phyloP scores from a whole-genome alignment of 2,797 vertebrate genomes.

The Pseudomugil tenellus region DNA sequence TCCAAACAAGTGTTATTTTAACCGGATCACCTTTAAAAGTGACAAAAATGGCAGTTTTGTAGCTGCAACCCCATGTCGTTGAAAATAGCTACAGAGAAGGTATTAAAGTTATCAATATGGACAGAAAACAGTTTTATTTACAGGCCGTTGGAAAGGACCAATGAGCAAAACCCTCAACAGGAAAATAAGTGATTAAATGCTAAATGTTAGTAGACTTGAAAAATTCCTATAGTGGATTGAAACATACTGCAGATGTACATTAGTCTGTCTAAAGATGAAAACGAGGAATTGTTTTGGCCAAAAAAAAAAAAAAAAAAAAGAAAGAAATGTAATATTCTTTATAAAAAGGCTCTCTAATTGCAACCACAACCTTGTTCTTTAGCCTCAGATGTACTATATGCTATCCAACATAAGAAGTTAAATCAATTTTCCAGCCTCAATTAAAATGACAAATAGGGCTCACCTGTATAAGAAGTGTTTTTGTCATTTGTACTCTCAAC shows the following conservation, averaged over 20 bases:
- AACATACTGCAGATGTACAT: slow-evolving; percentile 16
- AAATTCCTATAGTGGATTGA: slow-evolving; percentile 16
- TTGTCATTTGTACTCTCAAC: slow-evolving; percentile 72
- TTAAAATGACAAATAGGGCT: slow-evolving; percentile 68
- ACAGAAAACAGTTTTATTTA: slow-evolving; percentile 25
- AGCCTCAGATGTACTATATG: slow-evolving; percentile 44
- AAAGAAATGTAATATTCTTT: too few relatives aligned
- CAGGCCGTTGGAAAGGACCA: not conserved
- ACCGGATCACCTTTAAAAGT: not conserved
- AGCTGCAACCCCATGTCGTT: not conserved
- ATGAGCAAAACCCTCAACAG: slow-evolving; percentile 11
- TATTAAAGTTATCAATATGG: slow-evolving; percentile 1
- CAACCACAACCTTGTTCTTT: slow-evolving; percentile 50
- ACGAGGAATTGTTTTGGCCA: slow-evolving; percentile 15
- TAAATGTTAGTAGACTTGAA: slow-evolving; percentile 9
- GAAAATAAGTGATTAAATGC: slow-evolving; percentile 3
- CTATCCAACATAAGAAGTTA: slow-evolving; percentile 36
- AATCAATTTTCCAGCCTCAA: slow-evolving; percentile 57
- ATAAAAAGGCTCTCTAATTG: slow-evolving; percentile 43
- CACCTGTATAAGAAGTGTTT: slow-evolving; percentile 68
- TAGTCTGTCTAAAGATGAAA: slow-evolving; percentile 16
- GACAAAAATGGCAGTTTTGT: not conserved
- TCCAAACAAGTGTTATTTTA: not conserved
- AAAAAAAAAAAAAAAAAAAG: slow-evolving; percentile 6
- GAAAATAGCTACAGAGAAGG: not conserved